These are phyloP conservation scores for Lutjanus campechanus DNA, from an alignment of 2,797 vertebrate genomes.

Conservation along the genomic window DNA sequence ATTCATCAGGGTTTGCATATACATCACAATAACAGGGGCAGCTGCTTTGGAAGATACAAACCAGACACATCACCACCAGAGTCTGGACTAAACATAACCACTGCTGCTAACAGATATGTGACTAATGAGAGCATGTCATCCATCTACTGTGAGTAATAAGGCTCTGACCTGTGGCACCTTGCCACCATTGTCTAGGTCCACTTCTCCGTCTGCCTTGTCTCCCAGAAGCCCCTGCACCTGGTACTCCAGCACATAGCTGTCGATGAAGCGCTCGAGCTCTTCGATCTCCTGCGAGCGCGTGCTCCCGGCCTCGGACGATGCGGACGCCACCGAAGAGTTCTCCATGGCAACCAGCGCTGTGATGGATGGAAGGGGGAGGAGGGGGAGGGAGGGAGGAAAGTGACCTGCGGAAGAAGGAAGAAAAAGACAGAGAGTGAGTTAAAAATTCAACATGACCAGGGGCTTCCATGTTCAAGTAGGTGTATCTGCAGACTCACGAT, in stretches of 20 bases:
- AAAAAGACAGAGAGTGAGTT: slow-evolving; percentile 11
- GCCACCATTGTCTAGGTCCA: slow-evolving; percentile 86
- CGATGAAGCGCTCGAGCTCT: slow-evolving; percentile 97
- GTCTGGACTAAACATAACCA: neutral
- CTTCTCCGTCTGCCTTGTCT: slow-evolving; percentile 91
- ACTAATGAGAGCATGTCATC: neutral
- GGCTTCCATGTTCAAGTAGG: neutral
- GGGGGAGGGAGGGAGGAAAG: slow-evolving; percentile 51
- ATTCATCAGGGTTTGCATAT: neutral
- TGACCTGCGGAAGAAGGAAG: slow-evolving; percentile 63
- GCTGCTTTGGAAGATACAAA: neutral
- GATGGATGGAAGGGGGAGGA: slow-evolving; percentile 37
- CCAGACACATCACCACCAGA: neutral
- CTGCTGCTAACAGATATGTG: neutral
- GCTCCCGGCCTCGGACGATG: slow-evolving; percentile 96
- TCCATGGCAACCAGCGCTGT: slow-evolving; percentile 88
- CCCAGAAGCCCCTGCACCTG: slow-evolving; percentile 96
- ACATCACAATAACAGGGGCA: slow-evolving; percentile 1
- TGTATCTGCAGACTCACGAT: too few species aligned
- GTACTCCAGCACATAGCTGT: slow-evolving; percentile 98
- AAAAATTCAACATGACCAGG: neutral
- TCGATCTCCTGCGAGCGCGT: slow-evolving; percentile 98
- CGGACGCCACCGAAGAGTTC: slow-evolving; percentile 95
- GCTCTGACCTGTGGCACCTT: slow-evolving; percentile 87
- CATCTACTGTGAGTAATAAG: neutral